Evolutionary conservation across 53 echinoderm and acorn worm species (phyloP).

Genomic region (Zoroaster sp.): DNA sequence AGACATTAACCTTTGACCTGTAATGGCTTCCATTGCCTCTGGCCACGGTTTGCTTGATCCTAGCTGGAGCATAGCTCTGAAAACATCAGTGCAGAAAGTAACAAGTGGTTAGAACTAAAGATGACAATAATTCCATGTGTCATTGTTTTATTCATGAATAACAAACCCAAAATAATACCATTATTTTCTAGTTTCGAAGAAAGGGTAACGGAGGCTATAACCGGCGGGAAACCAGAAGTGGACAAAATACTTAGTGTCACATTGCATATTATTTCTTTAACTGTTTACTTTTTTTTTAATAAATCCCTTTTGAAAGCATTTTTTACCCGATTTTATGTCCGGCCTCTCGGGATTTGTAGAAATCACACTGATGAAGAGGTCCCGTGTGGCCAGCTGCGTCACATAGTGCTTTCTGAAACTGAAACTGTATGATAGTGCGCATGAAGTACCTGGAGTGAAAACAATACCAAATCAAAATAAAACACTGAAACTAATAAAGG

Average conservation of each 20-base stretch:
- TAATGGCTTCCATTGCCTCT: conserved; percentile 90
- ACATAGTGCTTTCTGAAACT: conserved; percentile 85
- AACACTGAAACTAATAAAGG: no score
- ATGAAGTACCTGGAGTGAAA: conserved; percentile 66
- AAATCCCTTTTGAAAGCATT: not conserved
- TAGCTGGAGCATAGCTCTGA: conserved; percentile 73
- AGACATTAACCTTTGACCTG: conserved; percentile 81
- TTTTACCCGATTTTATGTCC: conserved; percentile 69
- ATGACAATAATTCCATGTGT: not conserved
- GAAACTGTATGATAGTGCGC: conserved; percentile 86
- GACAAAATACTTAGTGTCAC: no score
- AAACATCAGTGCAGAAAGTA: not conserved
- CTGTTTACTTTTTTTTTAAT: no score
- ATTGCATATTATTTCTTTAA: no score
- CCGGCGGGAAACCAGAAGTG: no score
- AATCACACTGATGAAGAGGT: conserved; percentile 78
- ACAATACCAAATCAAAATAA: no score
- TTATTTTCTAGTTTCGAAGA: no score
- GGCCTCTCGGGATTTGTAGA: conserved; percentile 77
- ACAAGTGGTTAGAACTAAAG: not conserved
- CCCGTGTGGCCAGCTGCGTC: conserved; percentile 68
- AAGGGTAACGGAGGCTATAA: no score
- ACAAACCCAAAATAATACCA: no score
- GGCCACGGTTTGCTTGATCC: conserved; percentile 89
- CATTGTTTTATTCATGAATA: not conserved